Conservation (phyloP, 92 coral and sea anemone species). For the Porites divaricata region DNA sequence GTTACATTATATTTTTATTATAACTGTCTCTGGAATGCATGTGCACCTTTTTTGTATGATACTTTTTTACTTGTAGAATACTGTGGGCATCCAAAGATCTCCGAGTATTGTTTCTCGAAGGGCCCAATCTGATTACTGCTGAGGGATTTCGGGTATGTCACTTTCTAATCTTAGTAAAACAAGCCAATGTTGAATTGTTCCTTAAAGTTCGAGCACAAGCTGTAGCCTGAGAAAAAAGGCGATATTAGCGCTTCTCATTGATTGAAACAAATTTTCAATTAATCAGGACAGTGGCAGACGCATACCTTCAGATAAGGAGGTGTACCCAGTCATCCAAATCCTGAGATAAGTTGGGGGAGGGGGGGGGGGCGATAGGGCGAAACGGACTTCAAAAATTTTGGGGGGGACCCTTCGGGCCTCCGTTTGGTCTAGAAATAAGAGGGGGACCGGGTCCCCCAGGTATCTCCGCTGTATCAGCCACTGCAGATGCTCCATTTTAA, state of each 20-base stretch:
- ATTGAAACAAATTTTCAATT: too few species aligned
- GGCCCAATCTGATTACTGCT: conserved; percentile 21
- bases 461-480: too few species aligned
- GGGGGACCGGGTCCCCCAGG: too few species aligned
- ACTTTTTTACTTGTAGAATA: conserved; percentile 23
- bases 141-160: conserved; percentile 32
- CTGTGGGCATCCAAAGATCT: conserved; percentile 53
- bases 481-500: background rate
- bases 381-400: too few species aligned
- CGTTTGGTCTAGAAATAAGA: too few species aligned
- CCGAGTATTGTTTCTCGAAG: conserved; percentile 51
- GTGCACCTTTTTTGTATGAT: background rate
- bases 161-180: background rate
- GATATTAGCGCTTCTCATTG: background rate
- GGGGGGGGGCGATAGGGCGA: background rate
- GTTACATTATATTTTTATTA: background rate
- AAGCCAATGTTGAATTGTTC: too few species aligned
- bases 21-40: background rate
- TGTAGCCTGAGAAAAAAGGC: too few species aligned
- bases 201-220: too few species aligned
- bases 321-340: too few species aligned
- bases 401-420: too few species aligned
- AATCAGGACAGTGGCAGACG: too few species aligned
- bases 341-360: background rate
- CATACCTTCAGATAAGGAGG: too few species aligned